Conservation (phyloP, 2,113 vertebrate species). For the Oenanthe oenanthe region DNA sequence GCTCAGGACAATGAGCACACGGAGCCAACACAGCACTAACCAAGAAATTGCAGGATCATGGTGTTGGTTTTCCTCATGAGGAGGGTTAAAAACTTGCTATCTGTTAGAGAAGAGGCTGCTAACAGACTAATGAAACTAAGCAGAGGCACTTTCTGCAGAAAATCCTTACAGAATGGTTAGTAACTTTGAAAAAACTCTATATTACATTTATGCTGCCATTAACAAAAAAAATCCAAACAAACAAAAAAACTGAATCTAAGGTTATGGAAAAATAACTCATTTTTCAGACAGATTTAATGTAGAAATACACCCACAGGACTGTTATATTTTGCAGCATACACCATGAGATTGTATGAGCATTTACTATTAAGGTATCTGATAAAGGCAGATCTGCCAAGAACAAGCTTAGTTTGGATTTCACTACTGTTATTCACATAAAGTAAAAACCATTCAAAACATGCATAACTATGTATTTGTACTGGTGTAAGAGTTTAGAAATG, state of each 20-base stretch:
- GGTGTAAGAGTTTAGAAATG: neutral
- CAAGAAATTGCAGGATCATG: neutral
- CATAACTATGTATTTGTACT: neutral
- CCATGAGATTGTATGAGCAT: neutral
- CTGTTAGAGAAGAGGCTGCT: neutral
- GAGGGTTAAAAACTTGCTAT: neutral
- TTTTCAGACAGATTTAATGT: neutral
- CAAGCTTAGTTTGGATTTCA: neutral
- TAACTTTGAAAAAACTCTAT: neutral
- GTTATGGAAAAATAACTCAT: neutral
- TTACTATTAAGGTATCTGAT: neutral
- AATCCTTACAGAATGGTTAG: neutral
- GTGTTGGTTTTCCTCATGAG: neutral
- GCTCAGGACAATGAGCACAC: accelerated
- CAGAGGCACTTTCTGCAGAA: neutral
- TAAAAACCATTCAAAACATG: neutral
- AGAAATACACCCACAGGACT: neutral
- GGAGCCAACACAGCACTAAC: neutral
- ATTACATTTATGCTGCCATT: neutral
- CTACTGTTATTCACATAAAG: neutral
- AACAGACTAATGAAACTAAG: neutral
- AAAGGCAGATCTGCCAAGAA: neutral
- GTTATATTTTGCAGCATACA: neutral
- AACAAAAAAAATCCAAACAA: neutral
- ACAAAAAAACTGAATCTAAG: neutral